Conservation (phyloP, 2,888 invertebrate genomes). For the Rapana venosa region DNA sequence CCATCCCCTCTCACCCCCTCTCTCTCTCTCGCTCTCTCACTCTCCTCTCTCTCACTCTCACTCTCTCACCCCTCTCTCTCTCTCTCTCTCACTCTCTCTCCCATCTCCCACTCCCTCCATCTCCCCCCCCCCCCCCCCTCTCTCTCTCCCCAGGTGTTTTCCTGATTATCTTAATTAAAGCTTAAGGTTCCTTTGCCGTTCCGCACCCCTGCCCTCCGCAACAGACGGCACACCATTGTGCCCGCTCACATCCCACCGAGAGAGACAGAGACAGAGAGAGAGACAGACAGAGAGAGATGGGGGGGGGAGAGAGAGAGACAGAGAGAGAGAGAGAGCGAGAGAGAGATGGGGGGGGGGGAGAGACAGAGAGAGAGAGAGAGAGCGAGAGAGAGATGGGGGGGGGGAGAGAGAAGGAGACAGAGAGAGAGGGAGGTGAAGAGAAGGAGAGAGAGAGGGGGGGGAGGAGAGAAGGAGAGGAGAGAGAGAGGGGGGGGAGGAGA, state of each 20-base stretch:
- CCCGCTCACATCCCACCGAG: background rate
- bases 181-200: constrained; percentile 13
- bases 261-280: background rate
- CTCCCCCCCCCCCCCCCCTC: background rate
- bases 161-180: constrained; percentile 18
- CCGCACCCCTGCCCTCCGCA: background rate
- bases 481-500: background rate
- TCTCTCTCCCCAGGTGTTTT: background rate
- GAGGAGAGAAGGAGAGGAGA: background rate
- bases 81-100: background rate
- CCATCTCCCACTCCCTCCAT: background rate
- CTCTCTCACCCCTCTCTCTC: background rate
- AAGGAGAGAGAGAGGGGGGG: too few species aligned
- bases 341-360: background rate
- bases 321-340: background rate
- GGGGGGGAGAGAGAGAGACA: background rate
- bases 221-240: constrained; percentile 13
- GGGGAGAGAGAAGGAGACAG: background rate
- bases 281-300: too few species aligned
- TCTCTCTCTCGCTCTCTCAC: background rate
- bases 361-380: background rate
- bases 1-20: background rate
- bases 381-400: background rate
- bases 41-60: background rate
- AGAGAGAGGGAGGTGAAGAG: background rate